phyloP scores from a whole-genome alignment of 2,797 vertebrate genomes.

The Gila robusta region DNA sequence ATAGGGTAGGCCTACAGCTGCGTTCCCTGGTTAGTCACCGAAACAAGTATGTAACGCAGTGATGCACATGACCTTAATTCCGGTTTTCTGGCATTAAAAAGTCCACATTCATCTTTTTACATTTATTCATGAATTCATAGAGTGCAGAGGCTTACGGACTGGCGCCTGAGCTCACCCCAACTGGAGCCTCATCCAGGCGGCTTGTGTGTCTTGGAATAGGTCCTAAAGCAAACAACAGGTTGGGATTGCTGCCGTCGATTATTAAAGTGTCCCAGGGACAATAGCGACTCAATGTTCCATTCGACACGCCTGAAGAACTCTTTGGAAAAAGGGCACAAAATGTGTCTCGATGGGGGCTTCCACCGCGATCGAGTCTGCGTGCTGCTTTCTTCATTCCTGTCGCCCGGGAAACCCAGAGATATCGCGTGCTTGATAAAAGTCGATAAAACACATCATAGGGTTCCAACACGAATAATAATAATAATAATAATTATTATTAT shows the following conservation, averaged over 20 bases:
- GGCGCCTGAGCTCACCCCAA: constrained; percentile 84
- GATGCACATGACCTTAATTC: constrained; percentile 53
- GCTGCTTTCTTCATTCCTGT: constrained; percentile 87
- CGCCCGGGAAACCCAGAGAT: constrained; percentile 88
- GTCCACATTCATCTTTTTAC: constrained; percentile 69
- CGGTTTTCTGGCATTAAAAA: constrained; percentile 70
- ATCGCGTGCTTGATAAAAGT: constrained; percentile 70
- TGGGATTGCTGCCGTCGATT: constrained; percentile 99
- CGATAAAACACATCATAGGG: constrained; percentile 22
- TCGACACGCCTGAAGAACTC: constrained; percentile 93
- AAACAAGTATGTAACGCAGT: constrained; percentile 7
- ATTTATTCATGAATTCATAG: constrained; percentile 85
- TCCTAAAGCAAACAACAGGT: constrained; percentile 99
- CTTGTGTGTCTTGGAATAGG: constrained; percentile 86
- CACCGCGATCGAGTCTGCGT: constrained; percentile 94
- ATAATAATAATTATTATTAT: not conserved
- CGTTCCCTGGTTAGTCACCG: not conserved
- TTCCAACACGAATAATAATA: constrained; percentile 37
- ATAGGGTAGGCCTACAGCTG: not conserved
- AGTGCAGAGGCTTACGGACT: constrained; percentile 75
- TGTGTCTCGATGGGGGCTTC: constrained; percentile 88
- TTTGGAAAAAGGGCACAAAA: constrained; percentile 87
- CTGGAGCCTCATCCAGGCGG: constrained; percentile 76
- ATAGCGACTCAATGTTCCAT: constrained; percentile 98
- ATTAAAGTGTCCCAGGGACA: constrained; percentile 98